Percentiles rank a stretch among this genome's conserved stretches.
These are phyloP conservation scores for Mugil cephalus DNA, from an alignment of 2,113 vertebrate genomes.

Conservation along the genomic window DNA sequence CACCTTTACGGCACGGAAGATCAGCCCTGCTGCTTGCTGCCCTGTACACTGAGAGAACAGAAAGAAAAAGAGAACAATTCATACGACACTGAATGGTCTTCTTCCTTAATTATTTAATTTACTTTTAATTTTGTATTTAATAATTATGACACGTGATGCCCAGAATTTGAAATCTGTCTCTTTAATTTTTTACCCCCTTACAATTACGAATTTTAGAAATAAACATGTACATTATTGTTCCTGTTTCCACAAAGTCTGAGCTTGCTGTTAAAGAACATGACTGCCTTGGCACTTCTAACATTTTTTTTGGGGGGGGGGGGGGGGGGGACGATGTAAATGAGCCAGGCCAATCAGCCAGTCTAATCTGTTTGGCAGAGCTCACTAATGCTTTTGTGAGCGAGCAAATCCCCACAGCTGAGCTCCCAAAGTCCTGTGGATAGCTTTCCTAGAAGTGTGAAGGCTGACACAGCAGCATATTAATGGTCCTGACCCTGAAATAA, in stretches of 20 bases:
- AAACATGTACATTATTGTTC: too few relatives aligned
- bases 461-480: neutral
- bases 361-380: slow-evolving; percentile 8
- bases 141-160: too few relatives aligned
- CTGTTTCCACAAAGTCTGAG: too few relatives aligned
- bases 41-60: slow-evolving; percentile 23
- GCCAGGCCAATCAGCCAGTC: neutral
- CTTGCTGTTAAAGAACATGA: too few relatives aligned
- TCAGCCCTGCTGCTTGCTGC: slow-evolving; percentile 33
- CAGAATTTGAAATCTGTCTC: neutral
- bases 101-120: neutral
- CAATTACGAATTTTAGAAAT: too few relatives aligned
- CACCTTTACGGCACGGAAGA: slow-evolving; percentile 45
- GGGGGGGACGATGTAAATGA: neutral
- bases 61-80: slow-evolving; percentile 18
- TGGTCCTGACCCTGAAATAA: neutral
- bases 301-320: too few relatives aligned
- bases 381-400: slow-evolving; percentile 15
- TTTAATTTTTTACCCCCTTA: too few relatives aligned
- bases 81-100: neutral
- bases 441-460: slow-evolving; percentile 1
- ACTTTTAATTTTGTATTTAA: neutral
- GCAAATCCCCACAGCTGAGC: slow-evolving; percentile 23
- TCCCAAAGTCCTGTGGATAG: slow-evolving; percentile 12
- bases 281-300: too few relatives aligned